A percentile compares a stretch with the other conserved stretches of the same genome.
Conservation (phyloP, 2,113 vertebrate species). For the Rhinolophus sinicus region DNA sequence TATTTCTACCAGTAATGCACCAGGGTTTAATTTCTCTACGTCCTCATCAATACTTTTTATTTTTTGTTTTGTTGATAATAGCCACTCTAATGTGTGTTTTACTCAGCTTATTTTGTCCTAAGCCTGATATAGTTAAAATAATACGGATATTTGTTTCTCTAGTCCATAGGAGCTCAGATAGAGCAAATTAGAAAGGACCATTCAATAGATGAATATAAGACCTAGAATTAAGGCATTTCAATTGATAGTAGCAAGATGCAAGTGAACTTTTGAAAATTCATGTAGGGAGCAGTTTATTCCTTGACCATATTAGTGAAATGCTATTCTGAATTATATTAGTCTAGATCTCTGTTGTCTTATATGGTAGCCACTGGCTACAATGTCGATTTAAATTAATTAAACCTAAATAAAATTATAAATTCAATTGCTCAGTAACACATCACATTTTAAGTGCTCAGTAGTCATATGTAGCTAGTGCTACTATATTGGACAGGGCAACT, state of each 20-base stretch:
- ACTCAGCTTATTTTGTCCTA: slow-evolving; percentile 25
- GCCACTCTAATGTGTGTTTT: background rate
- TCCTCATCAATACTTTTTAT: background rate
- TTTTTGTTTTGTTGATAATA: slow-evolving; percentile 1
- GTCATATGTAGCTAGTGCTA: background rate
- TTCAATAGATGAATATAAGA: background rate
- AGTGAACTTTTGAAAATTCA: slow-evolving; percentile 6
- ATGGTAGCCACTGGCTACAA: background rate
- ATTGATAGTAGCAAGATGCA: background rate
- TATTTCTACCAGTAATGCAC: background rate
- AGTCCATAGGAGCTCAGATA: background rate
- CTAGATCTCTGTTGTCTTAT: background rate
- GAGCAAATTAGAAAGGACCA: background rate
- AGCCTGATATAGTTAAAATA: background rate
- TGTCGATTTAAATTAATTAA: slow-evolving; percentile 5
- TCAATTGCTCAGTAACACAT: background rate
- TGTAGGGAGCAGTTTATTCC: background rate
- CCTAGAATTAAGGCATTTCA: background rate
- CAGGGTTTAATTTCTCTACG: background rate
- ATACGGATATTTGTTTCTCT: background rate
- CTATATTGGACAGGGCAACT: background rate
- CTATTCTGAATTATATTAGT: background rate
- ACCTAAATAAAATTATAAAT: background rate
- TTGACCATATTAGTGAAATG: background rate
- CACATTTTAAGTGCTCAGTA: background rate